Conservation (phyloP, 2,797 vertebrate species). For the Anniella stebbinsi region DNA sequence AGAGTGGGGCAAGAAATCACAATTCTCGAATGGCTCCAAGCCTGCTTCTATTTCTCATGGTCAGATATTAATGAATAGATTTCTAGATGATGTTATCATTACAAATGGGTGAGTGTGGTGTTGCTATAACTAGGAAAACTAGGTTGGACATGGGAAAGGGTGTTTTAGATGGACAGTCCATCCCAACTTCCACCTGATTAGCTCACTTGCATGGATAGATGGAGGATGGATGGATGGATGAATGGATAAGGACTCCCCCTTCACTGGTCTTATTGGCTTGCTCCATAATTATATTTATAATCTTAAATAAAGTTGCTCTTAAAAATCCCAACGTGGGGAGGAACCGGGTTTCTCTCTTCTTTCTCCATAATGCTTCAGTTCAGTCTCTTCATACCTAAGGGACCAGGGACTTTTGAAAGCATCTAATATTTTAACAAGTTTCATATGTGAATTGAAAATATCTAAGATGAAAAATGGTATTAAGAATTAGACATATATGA, state of each 20-base stretch:
- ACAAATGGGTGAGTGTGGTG: too few species aligned
- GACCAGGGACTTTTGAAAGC: background rate
- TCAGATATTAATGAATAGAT: background rate
- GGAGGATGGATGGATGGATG: background rate
- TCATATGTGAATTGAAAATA: background rate
- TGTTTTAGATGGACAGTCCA: background rate
- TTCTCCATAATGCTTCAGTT: background rate
- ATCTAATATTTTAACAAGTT: constrained; percentile 46
- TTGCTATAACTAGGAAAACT: background rate
- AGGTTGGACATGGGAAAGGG: background rate
- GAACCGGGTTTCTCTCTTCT: background rate
- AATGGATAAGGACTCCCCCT: background rate
- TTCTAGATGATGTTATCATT: background rate
- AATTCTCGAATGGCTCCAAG: background rate
- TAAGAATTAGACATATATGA: constrained; percentile 12
- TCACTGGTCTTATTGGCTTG: background rate
- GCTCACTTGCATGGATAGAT: background rate
- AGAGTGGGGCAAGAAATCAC: background rate
- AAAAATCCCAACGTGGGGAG: background rate
- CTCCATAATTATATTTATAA: background rate
- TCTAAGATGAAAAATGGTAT: background rate
- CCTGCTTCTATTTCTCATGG: background rate
- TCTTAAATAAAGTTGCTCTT: background rate
- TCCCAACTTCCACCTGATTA: background rate
- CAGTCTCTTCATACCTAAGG: constrained; percentile 35